Evolutionary conservation across 2,888 invertebrate genomes (phyloP).

Genomic region (Cephus pygmeus): DNA sequence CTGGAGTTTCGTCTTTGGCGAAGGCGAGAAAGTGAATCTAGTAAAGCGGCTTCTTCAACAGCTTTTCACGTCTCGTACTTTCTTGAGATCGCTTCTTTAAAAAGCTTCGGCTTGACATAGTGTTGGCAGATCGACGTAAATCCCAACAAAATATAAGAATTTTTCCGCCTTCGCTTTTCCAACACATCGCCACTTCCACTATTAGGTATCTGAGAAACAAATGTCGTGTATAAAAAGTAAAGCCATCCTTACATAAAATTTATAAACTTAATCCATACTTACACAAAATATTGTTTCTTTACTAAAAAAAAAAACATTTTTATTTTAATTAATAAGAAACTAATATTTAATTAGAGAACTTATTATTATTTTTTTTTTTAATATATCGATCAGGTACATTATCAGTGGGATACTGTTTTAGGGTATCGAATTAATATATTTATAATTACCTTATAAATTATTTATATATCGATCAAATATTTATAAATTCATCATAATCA

Average conservation of each 20-base stretch:
- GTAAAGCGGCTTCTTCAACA: neutral
- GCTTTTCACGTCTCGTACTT: neutral
- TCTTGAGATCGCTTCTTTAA: neutral
- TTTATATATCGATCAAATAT: neutral
- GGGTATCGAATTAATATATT: neutral
- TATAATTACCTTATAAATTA: neutral
- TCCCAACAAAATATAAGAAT: neutral
- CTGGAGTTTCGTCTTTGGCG: neutral
- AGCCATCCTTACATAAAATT: no score
- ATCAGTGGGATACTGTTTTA: neutral
- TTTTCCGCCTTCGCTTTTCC: neutral
- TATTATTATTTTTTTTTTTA: neutral
- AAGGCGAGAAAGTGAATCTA: neutral
- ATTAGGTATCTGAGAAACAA: neutral
- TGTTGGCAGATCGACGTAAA: neutral
- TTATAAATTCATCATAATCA: neutral
- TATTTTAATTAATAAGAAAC: neutral
- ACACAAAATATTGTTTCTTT: neutral
- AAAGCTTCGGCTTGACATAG: neutral
- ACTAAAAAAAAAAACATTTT: neutral
- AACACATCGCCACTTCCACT: neutral
- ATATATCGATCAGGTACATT: neutral
- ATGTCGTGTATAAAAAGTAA: neutral
- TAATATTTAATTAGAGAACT: neutral
- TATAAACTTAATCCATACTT: neutral